Evolutionary conservation across 2,888 invertebrate genomes (phyloP).

Genomic region (Allygus modestus): DNA sequence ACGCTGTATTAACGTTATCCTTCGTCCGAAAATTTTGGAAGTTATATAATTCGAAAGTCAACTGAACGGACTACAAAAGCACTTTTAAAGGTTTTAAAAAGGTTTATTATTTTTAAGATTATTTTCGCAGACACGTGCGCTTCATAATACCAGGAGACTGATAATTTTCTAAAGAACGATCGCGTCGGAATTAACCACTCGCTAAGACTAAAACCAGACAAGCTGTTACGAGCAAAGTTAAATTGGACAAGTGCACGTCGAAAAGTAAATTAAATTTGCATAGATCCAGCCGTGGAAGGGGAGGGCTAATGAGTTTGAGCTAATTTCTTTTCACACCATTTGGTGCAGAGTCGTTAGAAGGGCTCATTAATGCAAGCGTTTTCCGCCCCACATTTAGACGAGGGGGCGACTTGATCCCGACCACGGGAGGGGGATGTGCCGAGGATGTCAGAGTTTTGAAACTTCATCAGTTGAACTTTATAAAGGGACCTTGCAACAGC

Average conservation of each 20-base stretch:
- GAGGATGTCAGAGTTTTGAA: not conserved
- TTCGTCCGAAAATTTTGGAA: no score
- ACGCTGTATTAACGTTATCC: no score
- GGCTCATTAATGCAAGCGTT: slow-evolving; percentile 52
- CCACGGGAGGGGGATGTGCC: not conserved
- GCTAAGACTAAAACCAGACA: slow-evolving; percentile 13
- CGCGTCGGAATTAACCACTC: slow-evolving; percentile 43
- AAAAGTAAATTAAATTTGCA: slow-evolving; percentile 65
- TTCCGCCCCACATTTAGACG: not conserved
- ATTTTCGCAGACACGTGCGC: not conserved
- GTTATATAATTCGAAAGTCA: no score
- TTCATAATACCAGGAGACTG: not conserved
- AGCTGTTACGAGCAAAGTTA: slow-evolving; percentile 58
- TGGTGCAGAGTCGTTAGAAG: slow-evolving; percentile 56
- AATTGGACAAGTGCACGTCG: slow-evolving; percentile 61
- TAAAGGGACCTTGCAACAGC: not conserved
- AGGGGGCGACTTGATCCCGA: not conserved
- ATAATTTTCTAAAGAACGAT: slow-evolving; percentile 27
- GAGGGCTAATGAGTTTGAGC: slow-evolving; percentile 55
- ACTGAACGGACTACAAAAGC: no score
- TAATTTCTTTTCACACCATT: slow-evolving; percentile 65
- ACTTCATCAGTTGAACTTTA: not conserved
- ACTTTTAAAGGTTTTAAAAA: no score
- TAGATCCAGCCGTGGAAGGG: slow-evolving; percentile 51
- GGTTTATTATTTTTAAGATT: no score